Evolutionary conservation across 2,888 invertebrate genomes (phyloP).

Genomic region (Polymixis flavicincta): DNA sequence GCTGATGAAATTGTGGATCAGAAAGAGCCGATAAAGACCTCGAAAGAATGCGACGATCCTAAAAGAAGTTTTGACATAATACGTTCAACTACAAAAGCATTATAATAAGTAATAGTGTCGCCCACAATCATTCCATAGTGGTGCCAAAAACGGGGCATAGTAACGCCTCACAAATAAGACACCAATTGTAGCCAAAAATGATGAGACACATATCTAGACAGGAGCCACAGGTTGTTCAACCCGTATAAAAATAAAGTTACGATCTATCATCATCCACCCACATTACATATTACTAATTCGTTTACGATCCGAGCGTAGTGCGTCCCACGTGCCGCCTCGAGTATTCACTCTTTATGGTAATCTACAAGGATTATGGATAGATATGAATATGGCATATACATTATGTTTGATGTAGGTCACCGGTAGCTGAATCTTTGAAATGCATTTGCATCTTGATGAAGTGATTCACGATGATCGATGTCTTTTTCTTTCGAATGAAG

Average conservation of each 20-base stretch:
- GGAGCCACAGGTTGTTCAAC: constrained; percentile 79
- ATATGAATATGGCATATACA: constrained; percentile 32
- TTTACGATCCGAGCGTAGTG: constrained; percentile 83
- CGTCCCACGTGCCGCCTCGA: constrained; percentile 72
- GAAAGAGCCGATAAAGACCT: background rate
- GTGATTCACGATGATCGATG: constrained; percentile 21
- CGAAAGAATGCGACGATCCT: no score
- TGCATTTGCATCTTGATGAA: constrained; percentile 23
- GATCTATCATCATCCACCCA: constrained; percentile 85
- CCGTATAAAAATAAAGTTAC: constrained; percentile 86
- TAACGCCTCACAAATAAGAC: constrained; percentile 37
- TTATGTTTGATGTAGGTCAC: constrained; percentile 42
- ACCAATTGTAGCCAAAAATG: constrained; percentile 43
- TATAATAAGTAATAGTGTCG: no score
- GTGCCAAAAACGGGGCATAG: constrained; percentile 43
- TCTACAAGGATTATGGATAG: constrained; percentile 29
- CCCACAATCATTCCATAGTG: constrained; percentile 36
- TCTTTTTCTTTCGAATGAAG: background rate
- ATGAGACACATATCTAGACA: constrained; percentile 40
- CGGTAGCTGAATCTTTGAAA: constrained; percentile 25
- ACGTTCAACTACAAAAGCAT: no score
- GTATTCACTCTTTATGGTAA: constrained; percentile 72
- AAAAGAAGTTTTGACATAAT: no score
- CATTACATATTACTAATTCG: constrained; percentile 82
- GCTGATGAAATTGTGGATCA: background rate